Base-by-base conservation (phyloP, 1,140 invertebrate species). In the Drosophila pseudoananassae region DNA sequence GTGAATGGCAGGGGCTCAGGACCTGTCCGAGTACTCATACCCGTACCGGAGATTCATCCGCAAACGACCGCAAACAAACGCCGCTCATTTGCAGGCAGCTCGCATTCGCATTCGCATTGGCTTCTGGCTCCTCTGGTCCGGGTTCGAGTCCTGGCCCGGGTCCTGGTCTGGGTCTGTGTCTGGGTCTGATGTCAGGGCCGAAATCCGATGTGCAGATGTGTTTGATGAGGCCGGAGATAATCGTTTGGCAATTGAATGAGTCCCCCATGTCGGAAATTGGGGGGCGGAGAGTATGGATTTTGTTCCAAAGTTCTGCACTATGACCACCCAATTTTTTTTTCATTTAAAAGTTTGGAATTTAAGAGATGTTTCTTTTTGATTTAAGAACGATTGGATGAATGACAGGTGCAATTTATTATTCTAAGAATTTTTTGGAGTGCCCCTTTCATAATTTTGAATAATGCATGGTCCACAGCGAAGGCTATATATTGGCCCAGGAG, bases 191-290 rank as follows among this genome's bases (percentile, higher is more conserved):
- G 63, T 60, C 61, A 33, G 46, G 47, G 23, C 17, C 33, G 43
- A 9, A 46, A 46, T 20, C 7, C 43, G 47, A 38, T 38, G 40
- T 43, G 27, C 40, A 15, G 52, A 73, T 64, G 58, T 63, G 51
- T 74, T 74, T 74, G 69, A 56, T 56, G 52, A 46, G 59, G 60
- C 53, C 49, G 72, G 71, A 75, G 71, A 74, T 74, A 75, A 75
- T 74, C 72, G 72, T 54, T 53, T 75, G 60, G 59, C 71, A 75
- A 75, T 75, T 75, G 70, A 75, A 75, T 75, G 71, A 65, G 63
- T 45, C 60, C 49, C 47, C 74, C 53, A 58, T 75, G 69, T 45
- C 58, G 69, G 58, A 20, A 46, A 66, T 64, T 23, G 38, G 14
- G 36, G 8, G 10, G 4, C 9, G 15, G 10, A 10, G 15, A 20